phyloP scores from a whole-genome alignment of 2,888 invertebrate genomes.

The Diaphora mendica region DNA sequence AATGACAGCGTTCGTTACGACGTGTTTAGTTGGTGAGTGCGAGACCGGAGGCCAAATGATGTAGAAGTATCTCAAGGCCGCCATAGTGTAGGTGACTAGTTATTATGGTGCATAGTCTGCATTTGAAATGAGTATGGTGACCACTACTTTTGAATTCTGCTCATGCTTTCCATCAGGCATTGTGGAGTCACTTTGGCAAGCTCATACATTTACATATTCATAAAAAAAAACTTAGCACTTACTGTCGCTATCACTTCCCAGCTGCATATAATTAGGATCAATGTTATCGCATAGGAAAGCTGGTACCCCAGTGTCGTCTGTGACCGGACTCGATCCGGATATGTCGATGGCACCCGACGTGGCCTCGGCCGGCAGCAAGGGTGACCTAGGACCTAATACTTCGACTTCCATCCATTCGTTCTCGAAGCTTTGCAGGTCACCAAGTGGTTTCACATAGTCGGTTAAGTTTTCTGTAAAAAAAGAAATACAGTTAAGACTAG shows the following conservation, averaged over 20 bases:
- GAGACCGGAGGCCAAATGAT: too few species aligned
- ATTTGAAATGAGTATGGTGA: too few species aligned
- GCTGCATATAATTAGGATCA: conserved; percentile 85
- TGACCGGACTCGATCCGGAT: conserved; percentile 62
- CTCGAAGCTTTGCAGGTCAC: conserved; percentile 93
- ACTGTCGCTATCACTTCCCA: conserved; percentile 83
- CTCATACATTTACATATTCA: too few species aligned
- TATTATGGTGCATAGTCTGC: too few species aligned
- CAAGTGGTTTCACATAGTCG: conserved; percentile 89
- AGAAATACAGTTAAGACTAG: too few species aligned
- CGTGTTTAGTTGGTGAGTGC: too few species aligned
- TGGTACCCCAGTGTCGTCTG: conserved; percentile 82
- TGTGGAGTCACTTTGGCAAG: too few species aligned
- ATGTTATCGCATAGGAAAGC: conserved; percentile 88
- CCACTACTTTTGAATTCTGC: too few species aligned
- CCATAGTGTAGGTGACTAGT: too few species aligned
- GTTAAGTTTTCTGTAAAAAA: conserved; percentile 43
- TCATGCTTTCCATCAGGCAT: too few species aligned
- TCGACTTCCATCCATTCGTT: conserved; percentile 97
- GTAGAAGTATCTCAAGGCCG: too few species aligned
- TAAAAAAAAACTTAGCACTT: background rate
- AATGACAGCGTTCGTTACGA: too few species aligned
- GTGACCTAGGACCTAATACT: conserved; percentile 87
- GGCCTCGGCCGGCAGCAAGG: conserved; percentile 68
- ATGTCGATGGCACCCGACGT: conserved; percentile 71